Conservation (phyloP, 2,113 vertebrate species). For the Hippoglossus stenolepis region DNA sequence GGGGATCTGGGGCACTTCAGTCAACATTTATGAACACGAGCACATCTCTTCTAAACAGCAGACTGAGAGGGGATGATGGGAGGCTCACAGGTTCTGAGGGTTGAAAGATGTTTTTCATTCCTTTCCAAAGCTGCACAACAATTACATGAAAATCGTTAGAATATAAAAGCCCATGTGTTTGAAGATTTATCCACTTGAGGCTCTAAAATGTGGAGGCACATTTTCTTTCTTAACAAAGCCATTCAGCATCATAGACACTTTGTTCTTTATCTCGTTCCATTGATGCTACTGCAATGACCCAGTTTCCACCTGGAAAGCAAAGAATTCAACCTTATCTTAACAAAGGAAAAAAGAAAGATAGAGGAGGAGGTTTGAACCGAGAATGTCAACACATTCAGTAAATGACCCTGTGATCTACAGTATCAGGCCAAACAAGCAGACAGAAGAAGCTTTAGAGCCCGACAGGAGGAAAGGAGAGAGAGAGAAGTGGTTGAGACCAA, state of each 20-base stretch:
- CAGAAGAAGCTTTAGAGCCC: too few species aligned
- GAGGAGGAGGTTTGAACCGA: neutral
- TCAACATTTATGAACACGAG: slow-evolving; percentile 25
- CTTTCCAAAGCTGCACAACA: neutral
- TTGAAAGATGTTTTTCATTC: neutral
- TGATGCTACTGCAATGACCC: slow-evolving; percentile 22
- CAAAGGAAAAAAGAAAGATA: neutral
- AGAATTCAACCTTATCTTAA: neutral
- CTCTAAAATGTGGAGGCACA: too few species aligned
- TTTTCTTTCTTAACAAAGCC: neutral
- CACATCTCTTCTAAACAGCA: too few species aligned
- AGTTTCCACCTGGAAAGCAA: slow-evolving; percentile 23
- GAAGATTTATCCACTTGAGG: neutral
- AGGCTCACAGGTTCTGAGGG: too few species aligned
- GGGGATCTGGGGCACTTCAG: slow-evolving; percentile 24
- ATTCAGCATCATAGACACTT: neutral
- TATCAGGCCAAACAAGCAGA: rapidly evolving
- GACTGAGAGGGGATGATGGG: too few species aligned
- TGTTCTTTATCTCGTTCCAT: neutral
- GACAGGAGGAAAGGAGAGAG: neutral
- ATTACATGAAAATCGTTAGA: neutral
- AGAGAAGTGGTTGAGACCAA: neutral
- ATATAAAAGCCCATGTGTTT: neutral
- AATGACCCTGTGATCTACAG: neutral
- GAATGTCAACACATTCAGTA: neutral